Evolutionary conservation across 2,113 vertebrate genomes (phyloP).

Genomic region (Muntiacus muntjak): DNA sequence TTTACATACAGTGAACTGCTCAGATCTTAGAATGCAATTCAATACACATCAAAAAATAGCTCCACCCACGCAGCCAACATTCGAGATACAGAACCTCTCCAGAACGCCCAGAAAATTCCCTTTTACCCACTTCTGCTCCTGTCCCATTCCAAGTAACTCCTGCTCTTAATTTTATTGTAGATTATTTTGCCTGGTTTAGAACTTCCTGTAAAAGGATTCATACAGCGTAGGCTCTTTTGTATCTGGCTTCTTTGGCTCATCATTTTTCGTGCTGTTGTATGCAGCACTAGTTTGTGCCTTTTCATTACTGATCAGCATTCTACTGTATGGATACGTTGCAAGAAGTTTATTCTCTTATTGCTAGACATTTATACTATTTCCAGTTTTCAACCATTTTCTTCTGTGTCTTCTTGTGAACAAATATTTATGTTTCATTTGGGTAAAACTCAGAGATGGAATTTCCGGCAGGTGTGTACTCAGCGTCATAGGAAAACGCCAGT

Average conservation of each 20-base stretch:
- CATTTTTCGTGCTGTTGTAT: background rate
- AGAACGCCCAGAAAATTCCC: background rate
- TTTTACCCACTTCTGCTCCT: background rate
- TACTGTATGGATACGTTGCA: background rate
- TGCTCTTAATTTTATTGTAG: background rate
- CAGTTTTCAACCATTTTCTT: background rate
- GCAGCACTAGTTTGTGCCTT: background rate
- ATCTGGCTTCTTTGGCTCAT: background rate
- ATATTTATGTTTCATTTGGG: background rate
- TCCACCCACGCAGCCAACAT: background rate
- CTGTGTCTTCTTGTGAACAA: background rate
- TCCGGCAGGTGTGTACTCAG: background rate
- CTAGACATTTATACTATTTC: background rate
- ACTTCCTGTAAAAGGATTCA: too few species aligned
- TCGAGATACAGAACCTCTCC: background rate
- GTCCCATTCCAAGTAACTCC: background rate
- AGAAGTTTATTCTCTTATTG: background rate
- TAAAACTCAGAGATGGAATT: background rate
- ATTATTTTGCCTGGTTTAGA: background rate
- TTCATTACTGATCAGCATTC: background rate
- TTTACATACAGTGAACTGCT: background rate
- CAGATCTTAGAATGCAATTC: background rate
- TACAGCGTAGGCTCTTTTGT: background rate
- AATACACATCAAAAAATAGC: background rate
- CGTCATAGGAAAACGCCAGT: background rate